phyloP scores from a whole-genome alignment of 1,140 invertebrate species.

The Brachystomella parvula region DNA sequence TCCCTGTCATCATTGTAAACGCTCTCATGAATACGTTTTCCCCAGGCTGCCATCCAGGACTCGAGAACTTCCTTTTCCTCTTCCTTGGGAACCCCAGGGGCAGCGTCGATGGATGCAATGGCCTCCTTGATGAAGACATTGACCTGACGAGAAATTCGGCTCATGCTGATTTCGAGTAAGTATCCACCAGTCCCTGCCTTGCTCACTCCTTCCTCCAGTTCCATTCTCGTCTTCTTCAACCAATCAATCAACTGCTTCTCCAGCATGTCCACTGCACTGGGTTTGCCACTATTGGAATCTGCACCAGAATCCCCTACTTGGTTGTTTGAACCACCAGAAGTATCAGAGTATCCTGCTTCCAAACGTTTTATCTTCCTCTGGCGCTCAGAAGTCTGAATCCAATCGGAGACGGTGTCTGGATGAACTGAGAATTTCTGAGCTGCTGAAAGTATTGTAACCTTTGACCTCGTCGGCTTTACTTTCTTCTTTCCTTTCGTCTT shows the following conservation, averaged over 20 bases:
- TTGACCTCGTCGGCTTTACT: background rate
- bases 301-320: background rate
- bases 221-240: background rate
- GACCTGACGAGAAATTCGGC: slow-evolving; percentile 8
- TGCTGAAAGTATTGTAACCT: background rate
- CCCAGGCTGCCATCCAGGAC: background rate
- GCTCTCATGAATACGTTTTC: background rate
- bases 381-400: slow-evolving; percentile 25
- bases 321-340: background rate
- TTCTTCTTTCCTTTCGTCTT: background rate
- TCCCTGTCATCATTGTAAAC: background rate
- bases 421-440: background rate
- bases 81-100: background rate
- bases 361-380: slow-evolving; percentile 20
- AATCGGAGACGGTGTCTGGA: slow-evolving; percentile 17
- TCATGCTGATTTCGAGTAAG: slow-evolving; percentile 7
- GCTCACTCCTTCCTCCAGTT: background rate
- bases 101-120: slow-evolving; percentile 1
- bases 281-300: background rate
- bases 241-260: slow-evolving; percentile 17
- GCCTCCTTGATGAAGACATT: slow-evolving; percentile 4
- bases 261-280: background rate
- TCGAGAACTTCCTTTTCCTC: background rate
- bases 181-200: slow-evolving; percentile 8
- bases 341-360: slow-evolving; percentile 6